Evolutionary conservation across 92 coral and sea anemone species (phyloP), one percentile per base, ranked within the genome.

Genomic region (Pocillopora meandrina): DNA sequence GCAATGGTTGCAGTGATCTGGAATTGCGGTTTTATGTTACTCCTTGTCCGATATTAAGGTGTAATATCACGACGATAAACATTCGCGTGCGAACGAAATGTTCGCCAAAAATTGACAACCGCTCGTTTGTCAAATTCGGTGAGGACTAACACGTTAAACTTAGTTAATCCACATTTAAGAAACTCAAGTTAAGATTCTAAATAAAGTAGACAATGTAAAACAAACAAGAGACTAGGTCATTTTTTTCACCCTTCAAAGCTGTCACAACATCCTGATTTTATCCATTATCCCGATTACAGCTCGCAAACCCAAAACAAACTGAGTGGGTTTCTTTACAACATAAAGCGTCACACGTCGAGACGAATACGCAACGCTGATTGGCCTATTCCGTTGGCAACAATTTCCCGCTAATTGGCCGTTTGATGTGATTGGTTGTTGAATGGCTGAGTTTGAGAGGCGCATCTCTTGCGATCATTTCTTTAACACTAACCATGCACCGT

Each of bases 301-400:
- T 79, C 95, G 78, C 92, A 85, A 89, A 90, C 98, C 84, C 98
- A 92, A 94, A 94, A 94, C 95, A 92, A 94, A 94, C 95, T 87
- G 79, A 84, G 86, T 82, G 92, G 93, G 92, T 87, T 94, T 90
- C 93, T 92, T 93, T 93, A 91, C 91, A 93, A 85, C 94, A 93
- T 83, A 52, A 73, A 86, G 92, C 95, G 98, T 94, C 98, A 94
- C 92, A 85, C 90, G 95, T 90, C 92, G 91, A 75, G 88, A 76
- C 74, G 68, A 89, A 76, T 91, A 75, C 67, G 84, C 84, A 88
- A 77, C 72, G 84, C 89, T 92, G 93, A 94, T 94, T 94, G 95
- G 92, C 69, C 84, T 68, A 72, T 90, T 79, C 79, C 72, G 86
- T 60, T 78, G 68, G 90, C 87, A 85, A 89, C 91, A 92, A 93